Evolutionary conservation across 2,888 invertebrate species (phyloP).

Genomic region (Hypsopygia costalis): DNA sequence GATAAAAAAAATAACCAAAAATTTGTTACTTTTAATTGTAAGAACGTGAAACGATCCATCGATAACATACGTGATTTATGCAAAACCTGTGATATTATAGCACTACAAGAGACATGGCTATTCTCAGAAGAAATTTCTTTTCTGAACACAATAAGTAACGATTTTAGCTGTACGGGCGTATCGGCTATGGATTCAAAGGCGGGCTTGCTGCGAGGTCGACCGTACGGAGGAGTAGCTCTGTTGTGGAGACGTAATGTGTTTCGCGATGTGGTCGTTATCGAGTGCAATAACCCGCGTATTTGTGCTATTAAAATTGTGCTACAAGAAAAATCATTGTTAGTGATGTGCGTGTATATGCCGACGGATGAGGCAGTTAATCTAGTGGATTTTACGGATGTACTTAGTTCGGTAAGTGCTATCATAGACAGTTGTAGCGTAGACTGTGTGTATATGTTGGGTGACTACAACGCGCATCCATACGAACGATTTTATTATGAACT

Average conservation of each 20-base stretch:
- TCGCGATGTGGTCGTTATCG: background rate
- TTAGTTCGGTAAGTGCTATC: too few relatives aligned
- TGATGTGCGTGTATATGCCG: conserved; percentile 7
- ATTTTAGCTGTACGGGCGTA: background rate
- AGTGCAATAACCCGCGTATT: background rate
- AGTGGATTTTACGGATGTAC: conserved; percentile 7
- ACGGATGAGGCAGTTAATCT: conserved; percentile 2
- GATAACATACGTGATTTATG: background rate
- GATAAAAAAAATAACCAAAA: background rate
- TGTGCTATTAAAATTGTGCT: too few relatives aligned
- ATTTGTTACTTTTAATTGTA: conserved; percentile 2
- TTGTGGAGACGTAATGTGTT: background rate
- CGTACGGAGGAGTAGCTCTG: background rate
- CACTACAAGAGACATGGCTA: background rate
- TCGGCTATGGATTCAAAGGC: background rate
- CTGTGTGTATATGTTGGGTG: too few relatives aligned
- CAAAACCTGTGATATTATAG: background rate
- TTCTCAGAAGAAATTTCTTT: background rate
- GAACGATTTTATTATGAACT: conserved; percentile 2
- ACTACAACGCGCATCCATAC: conserved; percentile 7
- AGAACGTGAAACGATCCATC: conserved; percentile 1
- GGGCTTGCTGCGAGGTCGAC: background rate
- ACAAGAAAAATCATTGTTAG: too few relatives aligned
- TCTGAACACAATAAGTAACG: background rate
- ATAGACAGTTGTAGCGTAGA: conserved; percentile 4